phyloP scores from a whole-genome alignment of 2,888 invertebrate genomes.

The Physocephala rufipes region DNA sequence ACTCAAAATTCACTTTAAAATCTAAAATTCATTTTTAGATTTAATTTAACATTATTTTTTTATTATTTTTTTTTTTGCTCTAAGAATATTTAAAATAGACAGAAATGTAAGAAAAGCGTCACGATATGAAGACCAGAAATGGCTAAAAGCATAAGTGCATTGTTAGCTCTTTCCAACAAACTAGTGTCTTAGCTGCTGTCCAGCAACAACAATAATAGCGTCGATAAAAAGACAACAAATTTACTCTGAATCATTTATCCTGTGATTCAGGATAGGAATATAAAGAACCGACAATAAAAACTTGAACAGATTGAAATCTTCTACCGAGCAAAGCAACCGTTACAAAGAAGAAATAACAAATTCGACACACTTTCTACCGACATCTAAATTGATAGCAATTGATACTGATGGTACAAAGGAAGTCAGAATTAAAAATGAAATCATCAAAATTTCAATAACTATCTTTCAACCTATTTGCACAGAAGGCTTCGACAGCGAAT shows the following conservation, averaged over 20 bases:
- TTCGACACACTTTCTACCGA: background rate
- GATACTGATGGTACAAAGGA: too few relatives aligned
- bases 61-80: too few relatives aligned
- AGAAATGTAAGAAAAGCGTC: too few relatives aligned
- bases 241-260: background rate
- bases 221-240: constrained; percentile 18
- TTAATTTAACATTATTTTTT: too few relatives aligned
- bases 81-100: too few relatives aligned
- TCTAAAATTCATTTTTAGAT: too few relatives aligned
- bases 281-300: background rate
- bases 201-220: background rate
- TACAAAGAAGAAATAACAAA: background rate
- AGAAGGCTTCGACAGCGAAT: background rate
- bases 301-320: background rate
- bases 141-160: too few relatives aligned
- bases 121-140: too few relatives aligned
- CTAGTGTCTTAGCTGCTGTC: too few relatives aligned
- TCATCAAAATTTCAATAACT: constrained; percentile 29
- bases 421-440: background rate
- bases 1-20: too few relatives aligned
- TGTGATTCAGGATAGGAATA: background rate
- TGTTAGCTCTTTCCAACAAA: too few relatives aligned
- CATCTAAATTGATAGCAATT: background rate
- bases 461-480: constrained; percentile 25
- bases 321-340: background rate